Evolutionary conservation across 2,888 invertebrate species (phyloP).

Genomic region (Elegia similella): DNA sequence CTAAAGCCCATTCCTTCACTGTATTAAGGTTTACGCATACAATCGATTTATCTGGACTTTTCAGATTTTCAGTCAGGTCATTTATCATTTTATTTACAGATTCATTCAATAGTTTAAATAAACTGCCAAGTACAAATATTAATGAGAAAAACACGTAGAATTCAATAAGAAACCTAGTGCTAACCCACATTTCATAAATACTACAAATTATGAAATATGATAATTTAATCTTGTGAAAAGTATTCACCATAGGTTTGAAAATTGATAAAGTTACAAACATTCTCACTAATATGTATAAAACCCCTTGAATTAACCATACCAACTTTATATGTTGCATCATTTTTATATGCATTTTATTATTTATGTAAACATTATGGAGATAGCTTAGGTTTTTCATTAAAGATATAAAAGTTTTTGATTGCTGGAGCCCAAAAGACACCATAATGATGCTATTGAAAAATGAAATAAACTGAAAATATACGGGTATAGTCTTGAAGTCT

Average conservation of each 20-base stretch:
- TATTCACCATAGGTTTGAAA: not conserved
- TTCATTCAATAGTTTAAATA: not conserved
- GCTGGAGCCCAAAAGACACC: not conserved
- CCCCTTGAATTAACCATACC: not conserved
- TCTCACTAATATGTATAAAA: not conserved
- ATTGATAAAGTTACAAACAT: not conserved
- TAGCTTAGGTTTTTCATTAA: not conserved
- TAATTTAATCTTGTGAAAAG: not conserved
- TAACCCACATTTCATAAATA: not conserved
- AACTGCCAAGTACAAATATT: slow-evolving; percentile 3
- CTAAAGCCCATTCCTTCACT: not conserved
- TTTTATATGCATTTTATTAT: not conserved
- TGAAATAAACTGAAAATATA: not conserved
- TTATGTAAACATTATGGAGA: not conserved
- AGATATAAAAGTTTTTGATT: not conserved
- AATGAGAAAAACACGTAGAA: not conserved
- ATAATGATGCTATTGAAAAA: not conserved
- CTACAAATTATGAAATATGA: not conserved
- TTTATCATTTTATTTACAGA: not conserved
- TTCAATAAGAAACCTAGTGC: not conserved
- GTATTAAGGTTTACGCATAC: not conserved
- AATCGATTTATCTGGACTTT: not conserved
- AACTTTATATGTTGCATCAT: not conserved
- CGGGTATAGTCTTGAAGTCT: not conserved
- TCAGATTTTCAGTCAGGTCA: not conserved